Conservation (phyloP, 2,113 vertebrate species). For the Arizona elegans region DNA sequence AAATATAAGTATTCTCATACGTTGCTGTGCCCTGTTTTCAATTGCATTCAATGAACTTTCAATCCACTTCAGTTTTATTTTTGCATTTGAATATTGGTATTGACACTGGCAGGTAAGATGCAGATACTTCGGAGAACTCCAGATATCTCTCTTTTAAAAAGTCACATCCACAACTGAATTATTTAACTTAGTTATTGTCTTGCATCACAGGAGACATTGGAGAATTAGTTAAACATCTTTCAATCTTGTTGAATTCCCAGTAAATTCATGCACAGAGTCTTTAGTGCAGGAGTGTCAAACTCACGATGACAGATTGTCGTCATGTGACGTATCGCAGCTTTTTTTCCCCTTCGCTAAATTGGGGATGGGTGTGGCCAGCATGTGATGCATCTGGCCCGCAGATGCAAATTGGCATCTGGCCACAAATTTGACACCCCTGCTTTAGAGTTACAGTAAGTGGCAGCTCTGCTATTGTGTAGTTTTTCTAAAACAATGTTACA, state of each 20-base stretch:
- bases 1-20: background rate
- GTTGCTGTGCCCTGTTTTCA: background rate
- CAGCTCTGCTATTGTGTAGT: background rate
- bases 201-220: background rate
- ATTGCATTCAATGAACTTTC: background rate
- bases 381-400: no score
- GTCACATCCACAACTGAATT: background rate
- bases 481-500: background rate
- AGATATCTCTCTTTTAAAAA: background rate
- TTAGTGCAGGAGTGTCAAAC: no score
- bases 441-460: background rate
- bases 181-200: background rate
- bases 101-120: conserved; percentile 16
- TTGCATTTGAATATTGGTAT: background rate
- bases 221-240: background rate
- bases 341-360: no score
- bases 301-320: no score
- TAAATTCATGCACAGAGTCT: background rate
- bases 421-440: no score
- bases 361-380: no score
- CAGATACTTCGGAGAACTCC: conserved; percentile 2
- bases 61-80: background rate
- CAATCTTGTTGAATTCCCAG: background rate
- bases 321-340: no score
- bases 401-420: no score